Percentiles rank a stretch among this genome's conserved stretches.
These are phyloP conservation scores for Lathamus discolor DNA, from an alignment of 2,113 vertebrate species.

Conservation along the genomic window DNA sequence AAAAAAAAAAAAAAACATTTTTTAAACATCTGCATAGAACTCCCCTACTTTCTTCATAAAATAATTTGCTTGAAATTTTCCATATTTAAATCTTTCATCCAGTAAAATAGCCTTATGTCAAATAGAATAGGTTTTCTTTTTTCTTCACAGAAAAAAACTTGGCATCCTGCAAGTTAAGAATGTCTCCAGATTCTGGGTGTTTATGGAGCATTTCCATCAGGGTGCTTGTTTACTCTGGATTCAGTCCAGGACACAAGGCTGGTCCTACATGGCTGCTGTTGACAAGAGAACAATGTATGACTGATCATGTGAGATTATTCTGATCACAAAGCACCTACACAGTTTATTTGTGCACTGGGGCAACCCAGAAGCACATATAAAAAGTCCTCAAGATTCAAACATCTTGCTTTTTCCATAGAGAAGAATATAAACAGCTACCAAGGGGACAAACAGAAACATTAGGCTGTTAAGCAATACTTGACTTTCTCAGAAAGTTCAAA, in stretches of 20 bases:
- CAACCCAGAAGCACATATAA: background rate
- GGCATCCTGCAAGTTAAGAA: slow-evolving; percentile 48
- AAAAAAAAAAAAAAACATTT: rapidly evolving
- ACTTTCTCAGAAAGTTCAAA: slow-evolving; percentile 62
- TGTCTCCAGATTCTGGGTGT: slow-evolving; percentile 59
- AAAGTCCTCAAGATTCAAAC: background rate
- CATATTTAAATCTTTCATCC: background rate
- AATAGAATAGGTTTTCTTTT: background rate
- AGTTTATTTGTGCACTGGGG: slow-evolving; percentile 54
- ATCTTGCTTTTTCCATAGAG: slow-evolving; percentile 37
- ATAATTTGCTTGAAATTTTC: slow-evolving; percentile 40
- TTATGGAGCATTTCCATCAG: slow-evolving; percentile 60
- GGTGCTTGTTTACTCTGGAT: slow-evolving; percentile 71
- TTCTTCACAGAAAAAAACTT: slow-evolving; percentile 1
- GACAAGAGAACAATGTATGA: slow-evolving; percentile 68
- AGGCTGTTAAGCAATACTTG: slow-evolving; percentile 12
- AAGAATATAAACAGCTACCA: slow-evolving; percentile 31
- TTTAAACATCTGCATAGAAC: background rate
- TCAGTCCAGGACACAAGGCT: slow-evolving; percentile 60
- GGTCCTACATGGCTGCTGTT: slow-evolving; percentile 54
- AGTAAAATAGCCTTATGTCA: background rate
- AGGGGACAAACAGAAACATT: slow-evolving; percentile 50
- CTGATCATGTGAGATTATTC: slow-evolving; percentile 62
- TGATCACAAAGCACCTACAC: slow-evolving; percentile 54
- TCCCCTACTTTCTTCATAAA: slow-evolving; percentile 41